A percentile compares a stretch with the other conserved stretches of the same genome.
These are phyloP conservation scores for Neoarius graeffei DNA, from an alignment of 2,113 vertebrate species.

Conservation along the genomic window DNA sequence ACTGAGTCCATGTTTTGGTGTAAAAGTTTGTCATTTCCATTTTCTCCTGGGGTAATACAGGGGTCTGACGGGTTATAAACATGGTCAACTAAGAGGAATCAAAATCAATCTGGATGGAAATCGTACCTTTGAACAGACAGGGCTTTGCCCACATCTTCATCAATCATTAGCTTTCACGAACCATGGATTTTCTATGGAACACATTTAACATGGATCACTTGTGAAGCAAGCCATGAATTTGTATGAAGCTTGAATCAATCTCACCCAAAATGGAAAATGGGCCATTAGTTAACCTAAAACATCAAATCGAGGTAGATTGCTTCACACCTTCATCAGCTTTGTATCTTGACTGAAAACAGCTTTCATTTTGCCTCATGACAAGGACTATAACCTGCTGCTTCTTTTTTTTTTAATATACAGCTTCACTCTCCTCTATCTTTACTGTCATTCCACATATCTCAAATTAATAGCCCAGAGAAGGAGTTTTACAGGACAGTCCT, in stretches of 20 bases:
- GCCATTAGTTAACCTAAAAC: conserved; percentile 26
- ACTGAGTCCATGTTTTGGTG: not conserved
- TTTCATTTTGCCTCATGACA: not conserved
- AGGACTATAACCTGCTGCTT: not conserved
- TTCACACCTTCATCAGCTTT: not conserved
- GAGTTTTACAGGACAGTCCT: conserved; percentile 67
- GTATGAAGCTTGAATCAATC: conserved; percentile 32
- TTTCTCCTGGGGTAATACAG: not conserved
- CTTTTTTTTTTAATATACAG: not conserved
- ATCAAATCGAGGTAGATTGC: conserved; percentile 10
- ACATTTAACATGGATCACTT: conserved; percentile 37
- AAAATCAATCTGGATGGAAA: conserved; percentile 42
- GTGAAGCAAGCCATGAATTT: conserved; percentile 28
- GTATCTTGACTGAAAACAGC: conserved; percentile 14
- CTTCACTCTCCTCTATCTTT: not conserved
- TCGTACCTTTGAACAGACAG: conserved; percentile 36
- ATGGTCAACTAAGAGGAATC: conserved; percentile 34
- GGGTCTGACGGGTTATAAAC: conserved; percentile 12
- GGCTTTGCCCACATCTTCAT: not conserved
- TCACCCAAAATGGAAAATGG: conserved; percentile 24
- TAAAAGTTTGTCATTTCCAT: conserved; percentile 3
- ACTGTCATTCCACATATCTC: conserved; percentile 57
- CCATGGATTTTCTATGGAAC: conserved; percentile 36
- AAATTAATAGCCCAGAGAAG: conserved; percentile 66
- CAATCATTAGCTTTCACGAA: conserved; percentile 36